Percentiles rank a stretch among this genome's conserved stretches.
Evolutionary conservation across 2,113 vertebrate species (phyloP).

Genomic region (Natator depressus): DNA sequence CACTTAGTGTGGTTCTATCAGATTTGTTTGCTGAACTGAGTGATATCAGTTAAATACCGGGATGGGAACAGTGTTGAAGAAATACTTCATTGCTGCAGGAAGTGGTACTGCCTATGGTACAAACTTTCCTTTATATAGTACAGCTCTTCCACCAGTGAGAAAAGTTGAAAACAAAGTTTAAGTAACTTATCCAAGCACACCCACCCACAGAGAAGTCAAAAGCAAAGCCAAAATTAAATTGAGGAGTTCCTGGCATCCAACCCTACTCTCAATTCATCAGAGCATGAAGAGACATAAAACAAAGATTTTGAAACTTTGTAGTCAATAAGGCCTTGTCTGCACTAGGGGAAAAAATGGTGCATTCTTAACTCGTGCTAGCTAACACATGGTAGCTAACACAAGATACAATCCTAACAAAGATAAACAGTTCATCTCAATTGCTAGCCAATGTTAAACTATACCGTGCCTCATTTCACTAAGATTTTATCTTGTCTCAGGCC

Average conservation of each 20-base stretch:
- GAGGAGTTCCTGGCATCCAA: not conserved
- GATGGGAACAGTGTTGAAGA: not conserved
- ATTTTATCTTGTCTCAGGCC: too few relatives aligned
- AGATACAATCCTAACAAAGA: not conserved
- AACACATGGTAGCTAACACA: not conserved
- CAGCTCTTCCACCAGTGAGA: not conserved
- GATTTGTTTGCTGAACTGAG: not conserved
- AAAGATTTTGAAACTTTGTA: not conserved
- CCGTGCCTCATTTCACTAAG: not conserved
- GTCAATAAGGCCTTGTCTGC: slow-evolving; percentile 1
- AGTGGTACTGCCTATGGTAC: not conserved
- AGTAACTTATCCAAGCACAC: not conserved
- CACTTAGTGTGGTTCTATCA: too few relatives aligned
- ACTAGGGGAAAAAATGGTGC: not conserved
- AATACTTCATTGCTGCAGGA: not conserved
- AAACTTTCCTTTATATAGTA: not conserved
- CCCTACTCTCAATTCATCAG: not conserved
- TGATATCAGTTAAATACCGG: not conserved
- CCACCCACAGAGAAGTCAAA: not conserved
- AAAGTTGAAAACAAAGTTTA: not conserved
- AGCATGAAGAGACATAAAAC: not conserved
- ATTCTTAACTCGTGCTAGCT: not conserved
- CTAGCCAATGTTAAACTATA: not conserved
- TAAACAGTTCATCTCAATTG: not conserved
- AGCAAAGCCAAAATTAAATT: not conserved